Base-by-base conservation (phyloP, 2,888 invertebrate species). In the Cephus pulcher region DNA sequence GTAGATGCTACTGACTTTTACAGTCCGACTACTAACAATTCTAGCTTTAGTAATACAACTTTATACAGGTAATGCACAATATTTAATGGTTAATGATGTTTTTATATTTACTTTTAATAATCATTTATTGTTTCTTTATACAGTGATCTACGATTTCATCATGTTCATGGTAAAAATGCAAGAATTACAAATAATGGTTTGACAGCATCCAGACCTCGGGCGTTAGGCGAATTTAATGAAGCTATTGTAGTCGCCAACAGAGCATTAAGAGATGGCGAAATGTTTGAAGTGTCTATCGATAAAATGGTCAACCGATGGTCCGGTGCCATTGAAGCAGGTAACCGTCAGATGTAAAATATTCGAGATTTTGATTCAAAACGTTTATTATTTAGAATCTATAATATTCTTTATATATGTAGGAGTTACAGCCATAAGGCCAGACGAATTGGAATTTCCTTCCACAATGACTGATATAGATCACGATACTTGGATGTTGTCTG, bases 281-380 rank as follows among this genome's bases (percentile, higher is more conserved):
- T 98, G 92, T 98, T 98, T 90, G 98, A 98, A 91, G 95, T 98
- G 34, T 93, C 95, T 75, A 95, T 98, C 75, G 98, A 98, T 89
- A 96, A 95, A 87, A 96, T 98, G 95, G 97, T 98, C 30, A 97
- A 97, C 85, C 94, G 97, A 82, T 98, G 98, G 98, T 96, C 97
- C 15, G 98, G 98, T 9, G 97, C 97, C 81, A 95, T 98, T 77
- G 98, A 98, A 93, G 96, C 96, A 81, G 96, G 96, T 95, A 88
- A 84, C 87, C 81, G 37, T 71, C 34, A 71, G 71, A 71, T 71
- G 32, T 71, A 71, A 33, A 15, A 71, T 34, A 71, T 71, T 71
- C 71, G 32, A 32, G 1, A 71, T 32, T 71, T 15, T 4, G 12
- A 12, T 33, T 71, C 3, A 15, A 71, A 33, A 32, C 11, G 3